Percentiles rank a stretch among this genome's conserved stretches.
These are phyloP conservation scores for Dysdera silvatica DNA, from an alignment of 1,140 invertebrate genomes.

Conservation along the genomic window DNA sequence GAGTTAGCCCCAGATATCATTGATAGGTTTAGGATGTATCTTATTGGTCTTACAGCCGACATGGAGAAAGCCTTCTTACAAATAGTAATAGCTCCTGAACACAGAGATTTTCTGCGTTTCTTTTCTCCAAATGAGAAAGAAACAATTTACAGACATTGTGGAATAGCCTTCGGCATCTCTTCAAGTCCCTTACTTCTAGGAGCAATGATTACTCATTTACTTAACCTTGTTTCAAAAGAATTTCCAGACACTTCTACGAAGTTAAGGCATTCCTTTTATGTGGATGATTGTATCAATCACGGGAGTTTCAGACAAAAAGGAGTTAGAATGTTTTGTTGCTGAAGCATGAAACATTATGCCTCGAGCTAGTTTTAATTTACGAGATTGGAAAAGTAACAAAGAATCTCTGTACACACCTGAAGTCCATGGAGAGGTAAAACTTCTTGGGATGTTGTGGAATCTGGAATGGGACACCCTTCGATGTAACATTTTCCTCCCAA, in stretches of 20 bases:
- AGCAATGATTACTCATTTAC: not conserved
- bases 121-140: too few relatives aligned
- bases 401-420: not conserved
- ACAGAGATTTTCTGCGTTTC: too few relatives aligned
- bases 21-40: slow-evolving; percentile 39
- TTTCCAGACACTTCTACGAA: not conserved
- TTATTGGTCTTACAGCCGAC: slow-evolving; percentile 41
- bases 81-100: slow-evolving; percentile 33
- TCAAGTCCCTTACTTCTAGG: not conserved
- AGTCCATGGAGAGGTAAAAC: not conserved
- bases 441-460: not conserved
- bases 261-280: not conserved
- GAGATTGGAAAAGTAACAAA: not conserved
- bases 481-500: not conserved
- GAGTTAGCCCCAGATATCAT: slow-evolving; percentile 41
- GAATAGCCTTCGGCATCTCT: not conserved
- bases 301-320: not conserved
- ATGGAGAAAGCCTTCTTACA: slow-evolving; percentile 44
- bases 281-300: not conserved
- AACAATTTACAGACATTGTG: not conserved
- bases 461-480: not conserved
- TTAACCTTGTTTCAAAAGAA: too few relatives aligned
- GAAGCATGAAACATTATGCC: not conserved
- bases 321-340: not conserved
- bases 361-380: not conserved